Base-by-base conservation (phyloP, 2,888 invertebrate genomes). In the Drosophila antonietae region DNA sequence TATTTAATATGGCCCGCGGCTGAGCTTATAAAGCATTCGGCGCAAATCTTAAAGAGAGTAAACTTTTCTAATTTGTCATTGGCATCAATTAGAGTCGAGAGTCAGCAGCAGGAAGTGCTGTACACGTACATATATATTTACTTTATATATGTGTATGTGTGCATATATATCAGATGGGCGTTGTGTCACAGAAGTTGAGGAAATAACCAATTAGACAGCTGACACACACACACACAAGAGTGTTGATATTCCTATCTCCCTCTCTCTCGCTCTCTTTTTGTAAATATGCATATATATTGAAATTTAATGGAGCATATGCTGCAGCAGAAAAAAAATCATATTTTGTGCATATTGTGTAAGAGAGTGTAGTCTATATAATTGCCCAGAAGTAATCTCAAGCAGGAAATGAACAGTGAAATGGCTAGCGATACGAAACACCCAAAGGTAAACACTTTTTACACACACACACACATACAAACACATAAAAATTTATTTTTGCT, bases 381-480 rank as follows among this genome's bases (percentile, higher is more conserved):
- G 49, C 62, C 49, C 61, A 80, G 75, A 82, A 80, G 77, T 82
- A 82, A 81, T 81, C 74, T 70, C 68, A 49, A 65, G 66, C 75
- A 77, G 80, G 80, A 81, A 80, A 81, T 82, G 70, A 83, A 77
- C 68, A 80, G 47, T 71, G 57, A 69, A 80, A 74, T 75, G 63
- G 73, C 60, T 58, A 78, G 67, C 72, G 67, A 74, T 52, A 62
- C 72, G 70, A 74, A 46, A 62, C 15, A 53, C 43, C 64, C 23
- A 46, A 56, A 33, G 52, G 57, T 63, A 64, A 71, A 64, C 67
- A 76, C 63, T 71, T 67, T 61, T 49, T 15, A 51, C 14, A 61
- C 47, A 35, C 39, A 43, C 31, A 64, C 23, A 23, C 23, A 23
- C 2, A 23, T 3, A 23, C 23, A 23, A 15, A 62, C n/a, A 64